phyloP scores from a whole-genome alignment of 2,888 invertebrate species.

The Andrena bucephala region DNA sequence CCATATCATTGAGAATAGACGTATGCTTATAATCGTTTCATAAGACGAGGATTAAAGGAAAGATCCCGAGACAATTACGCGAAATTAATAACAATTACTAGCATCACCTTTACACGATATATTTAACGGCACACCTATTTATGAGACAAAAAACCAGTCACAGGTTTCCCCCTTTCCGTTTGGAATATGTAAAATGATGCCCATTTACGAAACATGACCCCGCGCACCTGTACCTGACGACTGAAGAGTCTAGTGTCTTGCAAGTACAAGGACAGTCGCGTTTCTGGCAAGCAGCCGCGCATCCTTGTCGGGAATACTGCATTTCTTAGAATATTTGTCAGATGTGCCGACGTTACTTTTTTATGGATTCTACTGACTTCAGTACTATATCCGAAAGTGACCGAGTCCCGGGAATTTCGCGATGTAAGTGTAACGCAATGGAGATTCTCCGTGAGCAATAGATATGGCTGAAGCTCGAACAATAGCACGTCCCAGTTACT shows the following conservation, averaged over 20 bases:
- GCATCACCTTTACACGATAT: neutral
- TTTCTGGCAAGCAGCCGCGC: slow-evolving; percentile 77
- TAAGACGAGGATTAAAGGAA: neutral
- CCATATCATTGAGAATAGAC: slow-evolving; percentile 57
- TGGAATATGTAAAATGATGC: neutral
- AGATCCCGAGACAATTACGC: too few species aligned
- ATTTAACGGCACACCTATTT: neutral
- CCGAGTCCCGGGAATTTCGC: neutral
- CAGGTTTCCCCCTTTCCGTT: neutral
- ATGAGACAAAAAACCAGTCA: neutral
- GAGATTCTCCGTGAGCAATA: neutral
- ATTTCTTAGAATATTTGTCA: slow-evolving; percentile 58
- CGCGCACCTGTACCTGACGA: slow-evolving; percentile 46
- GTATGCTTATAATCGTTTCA: neutral
- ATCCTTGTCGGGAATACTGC: slow-evolving; percentile 64
- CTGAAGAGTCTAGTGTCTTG: slow-evolving; percentile 51
- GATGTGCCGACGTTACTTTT: slow-evolving; percentile 34
- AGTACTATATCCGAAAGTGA: slow-evolving; percentile 41
- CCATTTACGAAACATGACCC: slow-evolving; percentile 34
- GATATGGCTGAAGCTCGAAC: slow-evolving; percentile 14
- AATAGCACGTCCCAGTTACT: slow-evolving; percentile 35
- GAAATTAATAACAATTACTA: too few species aligned
- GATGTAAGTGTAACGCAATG: neutral
- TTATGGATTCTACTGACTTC: slow-evolving; percentile 42
- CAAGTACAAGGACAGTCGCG: slow-evolving; percentile 53